Evolutionary conservation across 2,113 vertebrate genomes (phyloP), one percentile per base, ranked within the genome.

Genomic region (Crotalus viridis): DNA sequence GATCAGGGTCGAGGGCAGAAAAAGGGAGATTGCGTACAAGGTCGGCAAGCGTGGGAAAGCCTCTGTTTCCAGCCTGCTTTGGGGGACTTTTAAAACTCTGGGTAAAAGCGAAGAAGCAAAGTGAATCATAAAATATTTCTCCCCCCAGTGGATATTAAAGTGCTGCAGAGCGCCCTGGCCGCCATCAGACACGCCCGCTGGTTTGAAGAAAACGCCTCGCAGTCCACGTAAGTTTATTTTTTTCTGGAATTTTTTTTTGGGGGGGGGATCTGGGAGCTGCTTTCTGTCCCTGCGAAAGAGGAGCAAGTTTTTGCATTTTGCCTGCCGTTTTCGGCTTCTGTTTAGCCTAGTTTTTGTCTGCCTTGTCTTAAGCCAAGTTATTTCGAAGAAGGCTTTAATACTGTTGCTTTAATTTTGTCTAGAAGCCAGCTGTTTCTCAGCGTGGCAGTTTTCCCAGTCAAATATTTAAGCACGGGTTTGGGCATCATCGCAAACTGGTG

Each of bases 191-290:
- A 99, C 1, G 99, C 99, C 2, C 98, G 99, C 87, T 99, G 99
- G 99, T 99, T 99, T 43, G 99, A 99, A 94, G 99, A 99, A 96
- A 99, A 99, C 0, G 99, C 99, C 19, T 99, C 99, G 9, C 99
- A 99, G 94, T 99, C 99, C 81, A 99, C 99, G 99, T 99, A 97
- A 98, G 99, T 93, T 26, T 10, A 3, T 61, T 61, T 0, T 21
- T 87, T 28, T 1, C 57, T 9, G 7, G 54, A 0, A 0, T 6
- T 17, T 8, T 2, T 1, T 46, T 51, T 51, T 9, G 48, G 48
- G 48, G 48, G 8, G 48, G 48, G 8, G 3, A 15, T 9, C 10
- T 1, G 56, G 26, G 24, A 59, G 26, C 3, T 2, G n/a, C 0
- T 1, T 54, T 55, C 13, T 48, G 0, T 24, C 22, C 24, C 48